These are phyloP conservation scores for Ganaspis brasiliensis DNA, from an alignment of 2,888 invertebrate genomes.

Conservation along the genomic window DNA sequence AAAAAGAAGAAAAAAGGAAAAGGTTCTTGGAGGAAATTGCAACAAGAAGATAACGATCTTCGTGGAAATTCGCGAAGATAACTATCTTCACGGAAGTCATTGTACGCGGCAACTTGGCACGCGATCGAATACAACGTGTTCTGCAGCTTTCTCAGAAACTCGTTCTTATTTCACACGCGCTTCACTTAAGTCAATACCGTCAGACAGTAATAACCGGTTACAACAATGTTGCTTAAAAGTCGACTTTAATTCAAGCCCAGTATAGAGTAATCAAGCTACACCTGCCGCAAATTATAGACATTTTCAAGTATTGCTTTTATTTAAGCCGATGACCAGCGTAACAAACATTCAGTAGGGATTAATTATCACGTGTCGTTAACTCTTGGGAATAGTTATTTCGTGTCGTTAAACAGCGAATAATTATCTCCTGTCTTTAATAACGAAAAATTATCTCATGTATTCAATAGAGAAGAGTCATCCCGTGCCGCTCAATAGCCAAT, in stretches of 20 bases:
- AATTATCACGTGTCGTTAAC: too few relatives aligned
- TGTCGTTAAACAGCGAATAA: too few relatives aligned
- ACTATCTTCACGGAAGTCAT: conserved; percentile 34
- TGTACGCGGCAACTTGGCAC: conserved; percentile 31
- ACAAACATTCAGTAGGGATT: neutral
- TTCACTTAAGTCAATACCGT: conserved; percentile 28
- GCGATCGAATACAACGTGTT: conserved; percentile 25
- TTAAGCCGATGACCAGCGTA: neutral
- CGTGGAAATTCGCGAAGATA: conserved; percentile 31
- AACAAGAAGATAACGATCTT: conserved; percentile 35
- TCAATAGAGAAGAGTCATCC: too few relatives aligned
- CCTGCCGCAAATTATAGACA: neutral
- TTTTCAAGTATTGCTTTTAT: neutral
- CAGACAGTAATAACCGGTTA: conserved; percentile 21
- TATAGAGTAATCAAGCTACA: neutral
- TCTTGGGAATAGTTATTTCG: too few relatives aligned
- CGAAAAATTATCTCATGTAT: too few relatives aligned
- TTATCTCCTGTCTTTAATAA: too few relatives aligned
- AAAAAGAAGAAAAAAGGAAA: neutral
- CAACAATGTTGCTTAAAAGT: conserved; percentile 27
- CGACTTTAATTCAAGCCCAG: conserved; percentile 5
- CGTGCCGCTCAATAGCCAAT: too few relatives aligned
- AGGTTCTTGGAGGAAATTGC: neutral
- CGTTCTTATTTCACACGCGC: conserved; percentile 24
- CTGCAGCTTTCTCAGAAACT: conserved; percentile 38